A percentile compares a stretch with the other conserved stretches of the same genome.
phyloP scores from a whole-genome alignment of 2,797 vertebrate genomes.

The Taeniopygia guttata region DNA sequence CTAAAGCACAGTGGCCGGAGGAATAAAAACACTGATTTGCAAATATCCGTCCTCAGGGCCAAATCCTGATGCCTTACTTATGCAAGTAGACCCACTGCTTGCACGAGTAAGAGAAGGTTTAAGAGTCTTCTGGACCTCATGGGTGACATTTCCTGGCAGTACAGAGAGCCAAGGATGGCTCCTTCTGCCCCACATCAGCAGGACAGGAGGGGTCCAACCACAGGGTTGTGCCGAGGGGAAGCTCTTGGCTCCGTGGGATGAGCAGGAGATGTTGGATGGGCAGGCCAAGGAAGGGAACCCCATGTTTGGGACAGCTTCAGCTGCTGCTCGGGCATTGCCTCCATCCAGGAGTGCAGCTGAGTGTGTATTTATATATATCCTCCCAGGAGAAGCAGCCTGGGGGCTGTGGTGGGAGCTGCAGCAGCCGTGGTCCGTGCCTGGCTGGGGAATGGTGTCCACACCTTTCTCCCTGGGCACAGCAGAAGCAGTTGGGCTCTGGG shows the following conservation, averaged over 20 bases:
- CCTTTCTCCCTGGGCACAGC: not conserved
- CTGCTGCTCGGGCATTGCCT: not conserved
- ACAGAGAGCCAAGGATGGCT: not conserved
- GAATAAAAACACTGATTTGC: conserved; percentile 49
- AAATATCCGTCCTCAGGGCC: conserved; percentile 55
- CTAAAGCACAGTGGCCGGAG: conserved; percentile 62
- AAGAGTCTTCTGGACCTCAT: not conserved
- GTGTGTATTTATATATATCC: not conserved
- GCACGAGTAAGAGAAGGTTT: conserved; percentile 28
- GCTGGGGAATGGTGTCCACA: not conserved
- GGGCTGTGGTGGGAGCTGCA: not conserved
- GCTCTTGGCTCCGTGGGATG: not conserved
- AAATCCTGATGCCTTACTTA: conserved; percentile 51
- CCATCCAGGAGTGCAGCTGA: not conserved
- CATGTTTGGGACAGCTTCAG: not conserved
- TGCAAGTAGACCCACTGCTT: not conserved
- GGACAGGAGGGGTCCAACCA: not conserved
- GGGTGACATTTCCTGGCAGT: not conserved
- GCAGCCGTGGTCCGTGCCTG: not conserved
- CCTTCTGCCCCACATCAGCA: not conserved
- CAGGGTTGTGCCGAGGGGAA: not conserved
- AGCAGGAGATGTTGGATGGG: not conserved
- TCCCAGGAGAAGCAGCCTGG: not conserved
- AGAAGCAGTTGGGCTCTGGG: not conserved
- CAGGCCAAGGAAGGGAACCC: not conserved